These are phyloP conservation scores for Patella ulyssiponensis DNA, from an alignment of 2,888 invertebrate genomes.

Conservation along the genomic window DNA sequence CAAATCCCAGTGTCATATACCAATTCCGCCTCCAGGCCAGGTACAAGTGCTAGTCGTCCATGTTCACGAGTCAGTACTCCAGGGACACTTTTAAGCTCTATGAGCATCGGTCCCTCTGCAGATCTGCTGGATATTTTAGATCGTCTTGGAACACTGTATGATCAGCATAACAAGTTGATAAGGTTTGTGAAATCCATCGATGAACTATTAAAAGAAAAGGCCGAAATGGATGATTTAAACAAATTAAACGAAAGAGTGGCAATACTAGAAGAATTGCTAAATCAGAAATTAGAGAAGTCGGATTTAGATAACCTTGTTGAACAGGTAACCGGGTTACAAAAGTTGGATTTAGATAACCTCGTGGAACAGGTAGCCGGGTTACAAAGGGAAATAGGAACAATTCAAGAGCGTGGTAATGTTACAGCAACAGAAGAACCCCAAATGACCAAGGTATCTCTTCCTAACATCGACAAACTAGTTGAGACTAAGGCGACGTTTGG, in stretches of 20 bases:
- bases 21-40: slow-evolving; percentile 17
- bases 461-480: background rate
- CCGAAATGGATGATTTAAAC: background rate
- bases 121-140: slow-evolving; percentile 66
- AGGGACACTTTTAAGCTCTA: slow-evolving; percentile 43
- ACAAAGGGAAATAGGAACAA: background rate
- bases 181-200: slow-evolving; percentile 64
- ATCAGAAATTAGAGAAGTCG: background rate
- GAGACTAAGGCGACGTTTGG: too few relatives aligned
- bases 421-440: background rate
- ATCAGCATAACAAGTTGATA: slow-evolving; percentile 58
- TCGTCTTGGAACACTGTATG: slow-evolving; percentile 62
- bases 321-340: background rate
- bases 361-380: background rate
- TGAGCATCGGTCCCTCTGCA: slow-evolving; percentile 59
- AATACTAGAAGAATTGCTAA: background rate
- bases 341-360: background rate
- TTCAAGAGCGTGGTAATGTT: background rate
- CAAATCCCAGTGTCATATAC: slow-evolving; percentile 21
- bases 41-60: slow-evolving; percentile 35
- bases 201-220: slow-evolving; percentile 41
- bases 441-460: background rate
- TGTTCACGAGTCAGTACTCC: slow-evolving; percentile 46
- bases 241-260: background rate
- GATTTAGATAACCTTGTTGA: background rate